Conservation (phyloP, 1,140 invertebrate genomes). For the Sinonovacula constricta region DNA sequence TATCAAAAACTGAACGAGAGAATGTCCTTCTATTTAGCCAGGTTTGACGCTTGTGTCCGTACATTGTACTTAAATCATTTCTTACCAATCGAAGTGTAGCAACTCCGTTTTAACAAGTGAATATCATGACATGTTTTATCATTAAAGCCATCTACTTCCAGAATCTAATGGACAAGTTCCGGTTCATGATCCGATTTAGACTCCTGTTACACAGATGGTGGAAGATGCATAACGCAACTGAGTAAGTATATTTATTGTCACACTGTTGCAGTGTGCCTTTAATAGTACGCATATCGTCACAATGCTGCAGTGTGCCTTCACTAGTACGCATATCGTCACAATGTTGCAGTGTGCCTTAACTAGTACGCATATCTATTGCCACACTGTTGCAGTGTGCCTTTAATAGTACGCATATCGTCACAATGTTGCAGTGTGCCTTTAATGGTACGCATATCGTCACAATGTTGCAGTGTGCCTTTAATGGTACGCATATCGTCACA, state of each 20-base stretch:
- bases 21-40: too few relatives aligned
- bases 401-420: too few relatives aligned
- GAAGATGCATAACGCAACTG: neutral
- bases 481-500: too few relatives aligned
- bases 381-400: neutral
- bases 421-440: neutral
- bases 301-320: neutral
- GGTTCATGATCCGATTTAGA: neutral
- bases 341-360: constrained; percentile 14
- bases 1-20: too few relatives aligned
- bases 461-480: neutral
- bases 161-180: constrained; percentile 32
- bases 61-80: too few relatives aligned
- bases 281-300: constrained; percentile 15
- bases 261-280: neutral
- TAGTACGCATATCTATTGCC: neutral
- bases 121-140: too few relatives aligned
- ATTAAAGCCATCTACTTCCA: too few relatives aligned
- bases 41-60: too few relatives aligned
- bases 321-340: constrained; percentile 1
- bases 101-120: too few relatives aligned
- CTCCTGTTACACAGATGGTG: constrained; percentile 32
- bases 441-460: neutral
- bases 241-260: constrained; percentile 13
- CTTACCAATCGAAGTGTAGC: too few relatives aligned